Evolutionary conservation across 2,797 vertebrate species (phyloP).

Genomic region (Cuniculus paca): DNA sequence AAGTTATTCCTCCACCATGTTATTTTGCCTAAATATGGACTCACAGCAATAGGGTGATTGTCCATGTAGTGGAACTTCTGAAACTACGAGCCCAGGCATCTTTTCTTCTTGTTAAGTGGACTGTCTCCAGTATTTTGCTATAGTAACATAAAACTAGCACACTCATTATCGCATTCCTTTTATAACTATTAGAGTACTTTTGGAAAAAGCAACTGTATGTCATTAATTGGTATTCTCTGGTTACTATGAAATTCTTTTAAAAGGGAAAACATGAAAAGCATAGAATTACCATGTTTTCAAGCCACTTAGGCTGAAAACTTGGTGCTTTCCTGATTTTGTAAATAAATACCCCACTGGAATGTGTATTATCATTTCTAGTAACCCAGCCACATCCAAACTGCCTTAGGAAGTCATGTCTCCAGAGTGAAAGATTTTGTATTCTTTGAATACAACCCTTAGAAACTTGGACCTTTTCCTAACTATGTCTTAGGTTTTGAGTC

Average conservation of each 20-base stretch:
- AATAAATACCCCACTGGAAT: not conserved
- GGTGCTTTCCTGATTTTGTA: not conserved
- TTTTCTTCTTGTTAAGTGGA: not conserved
- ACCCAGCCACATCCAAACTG: not conserved
- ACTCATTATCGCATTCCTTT: not conserved
- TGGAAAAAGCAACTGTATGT: not conserved
- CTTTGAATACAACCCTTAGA: constrained; percentile 5
- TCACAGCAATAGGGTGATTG: not conserved
- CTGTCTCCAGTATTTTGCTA: not conserved
- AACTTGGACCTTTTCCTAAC: not conserved
- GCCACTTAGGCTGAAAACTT: not conserved
- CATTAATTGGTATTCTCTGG: not conserved
- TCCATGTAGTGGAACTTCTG: not conserved
- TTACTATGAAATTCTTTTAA: not conserved
- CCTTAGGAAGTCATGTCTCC: not conserved
- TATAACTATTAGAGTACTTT: not conserved
- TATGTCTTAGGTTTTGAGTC: constrained; percentile 1
- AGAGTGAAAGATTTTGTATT: not conserved
- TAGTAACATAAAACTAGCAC: not conserved
- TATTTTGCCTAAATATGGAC: not conserved
- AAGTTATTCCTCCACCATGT: not conserved
- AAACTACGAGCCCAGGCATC: not conserved
- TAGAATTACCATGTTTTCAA: not conserved
- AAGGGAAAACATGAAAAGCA: not conserved
- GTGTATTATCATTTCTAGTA: not conserved